These are phyloP conservation scores for Prosopocoilus inquinatus DNA, from an alignment of 2,888 invertebrate species.

Conservation along the genomic window DNA sequence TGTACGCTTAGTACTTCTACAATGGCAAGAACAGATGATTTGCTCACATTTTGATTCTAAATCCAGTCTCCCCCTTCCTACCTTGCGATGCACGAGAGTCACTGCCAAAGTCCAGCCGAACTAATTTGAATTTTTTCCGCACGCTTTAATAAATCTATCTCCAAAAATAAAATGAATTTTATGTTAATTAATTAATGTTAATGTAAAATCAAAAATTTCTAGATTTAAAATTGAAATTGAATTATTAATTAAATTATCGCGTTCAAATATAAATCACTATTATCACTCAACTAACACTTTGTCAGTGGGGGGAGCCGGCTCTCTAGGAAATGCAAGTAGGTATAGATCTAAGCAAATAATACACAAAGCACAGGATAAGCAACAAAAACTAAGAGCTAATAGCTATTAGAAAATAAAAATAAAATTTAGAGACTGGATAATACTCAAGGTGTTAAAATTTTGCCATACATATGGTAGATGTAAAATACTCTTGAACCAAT, in stretches of 20 bases:
- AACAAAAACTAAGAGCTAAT: conserved; percentile 35
- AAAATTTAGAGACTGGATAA: conserved; percentile 50
- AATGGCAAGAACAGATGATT: not conserved
- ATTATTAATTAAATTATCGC: not conserved
- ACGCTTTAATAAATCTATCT: not conserved
- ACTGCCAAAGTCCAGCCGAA: conserved; percentile 15
- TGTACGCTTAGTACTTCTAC: not conserved
- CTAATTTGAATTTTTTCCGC: not conserved
- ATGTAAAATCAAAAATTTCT: not conserved
- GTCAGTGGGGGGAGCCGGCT: conserved; percentile 33
- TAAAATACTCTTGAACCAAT: conserved; percentile 24
- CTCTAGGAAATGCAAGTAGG: conserved; percentile 21
- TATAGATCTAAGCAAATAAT: conserved; percentile 25
- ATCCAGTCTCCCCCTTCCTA: conserved; percentile 50
- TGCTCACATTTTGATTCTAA: conserved; percentile 40
- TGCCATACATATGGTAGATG: conserved; percentile 45
- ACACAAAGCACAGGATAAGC: conserved; percentile 38
- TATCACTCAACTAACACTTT: conserved; percentile 11
- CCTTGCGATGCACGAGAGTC: conserved; percentile 32
- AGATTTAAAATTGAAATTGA: not conserved
- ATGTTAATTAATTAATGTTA: not conserved
- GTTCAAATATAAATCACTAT: not conserved
- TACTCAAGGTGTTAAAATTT: conserved; percentile 44
- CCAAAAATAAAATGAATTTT: not conserved
- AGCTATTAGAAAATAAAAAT: conserved; percentile 38